Conservation (phyloP, 2,113 vertebrate genomes). For the Murina feae region DNA sequence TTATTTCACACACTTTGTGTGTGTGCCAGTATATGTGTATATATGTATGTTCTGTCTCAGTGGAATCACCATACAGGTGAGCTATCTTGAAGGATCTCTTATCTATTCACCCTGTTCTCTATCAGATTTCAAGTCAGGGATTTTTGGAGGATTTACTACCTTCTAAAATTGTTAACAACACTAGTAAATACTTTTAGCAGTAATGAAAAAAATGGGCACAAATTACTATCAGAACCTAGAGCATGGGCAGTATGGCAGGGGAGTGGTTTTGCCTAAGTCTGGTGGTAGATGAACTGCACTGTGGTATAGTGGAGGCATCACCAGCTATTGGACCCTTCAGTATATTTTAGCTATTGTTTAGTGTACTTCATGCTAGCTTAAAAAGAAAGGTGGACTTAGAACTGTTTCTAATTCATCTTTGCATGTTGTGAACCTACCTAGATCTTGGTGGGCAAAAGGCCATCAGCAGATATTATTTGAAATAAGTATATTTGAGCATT, state of each 20-base stretch:
- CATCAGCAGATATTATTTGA: not conserved
- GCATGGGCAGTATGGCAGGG: rapidly evolving
- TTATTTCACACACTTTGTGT: constrained; percentile 54
- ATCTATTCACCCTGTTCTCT: not conserved
- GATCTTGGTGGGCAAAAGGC: not conserved
- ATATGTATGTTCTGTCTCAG: not conserved
- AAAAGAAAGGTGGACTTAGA: not conserved
- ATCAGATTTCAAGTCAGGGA: not conserved
- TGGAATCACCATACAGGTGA: not conserved
- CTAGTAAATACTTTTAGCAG: not conserved
- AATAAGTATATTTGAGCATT: not conserved
- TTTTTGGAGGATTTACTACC: not conserved
- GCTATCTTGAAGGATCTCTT: not conserved
- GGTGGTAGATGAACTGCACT: not conserved
- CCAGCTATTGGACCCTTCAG: not conserved
- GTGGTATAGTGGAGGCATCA: not conserved
- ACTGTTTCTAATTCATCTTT: not conserved
- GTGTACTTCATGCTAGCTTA: not conserved
- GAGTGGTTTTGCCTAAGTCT: not conserved
- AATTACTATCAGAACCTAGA: not conserved
- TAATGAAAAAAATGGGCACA: not conserved
- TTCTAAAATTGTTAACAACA: not conserved
- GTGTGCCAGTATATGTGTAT: not conserved
- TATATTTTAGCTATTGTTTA: not conserved
- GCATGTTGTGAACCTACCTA: not conserved